Percentiles rank a stretch among this genome's conserved stretches.
phyloP scores from a whole-genome alignment of 2,797 vertebrate species.

The Pseudomugil gertrudae region DNA sequence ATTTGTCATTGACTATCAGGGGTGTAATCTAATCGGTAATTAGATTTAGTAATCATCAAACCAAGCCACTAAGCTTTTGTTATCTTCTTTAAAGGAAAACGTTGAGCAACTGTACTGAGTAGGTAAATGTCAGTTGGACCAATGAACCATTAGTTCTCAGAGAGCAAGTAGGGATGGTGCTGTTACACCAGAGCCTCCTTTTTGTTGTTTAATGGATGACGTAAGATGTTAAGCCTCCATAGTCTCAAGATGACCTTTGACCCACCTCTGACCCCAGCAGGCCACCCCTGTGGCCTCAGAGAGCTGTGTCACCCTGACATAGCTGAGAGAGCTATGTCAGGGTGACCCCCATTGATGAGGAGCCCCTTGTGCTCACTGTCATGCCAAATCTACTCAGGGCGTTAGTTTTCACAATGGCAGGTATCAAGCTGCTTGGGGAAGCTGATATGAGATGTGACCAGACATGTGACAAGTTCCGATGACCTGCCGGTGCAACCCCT shows the following conservation, averaged over 20 bases:
- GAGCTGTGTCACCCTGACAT: constrained; percentile 47
- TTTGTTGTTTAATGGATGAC: constrained; percentile 77
- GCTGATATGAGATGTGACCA: constrained; percentile 48
- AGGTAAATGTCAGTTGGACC: constrained; percentile 31
- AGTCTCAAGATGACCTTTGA: constrained; percentile 72
- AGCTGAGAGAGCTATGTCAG: constrained; percentile 51
- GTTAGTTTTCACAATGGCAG: constrained; percentile 64
- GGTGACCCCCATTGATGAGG: constrained; percentile 61
- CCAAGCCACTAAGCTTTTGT: not conserved
- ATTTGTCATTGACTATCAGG: not conserved
- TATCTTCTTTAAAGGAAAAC: constrained; percentile 15
- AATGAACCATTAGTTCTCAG: constrained; percentile 49
- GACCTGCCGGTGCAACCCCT: constrained; percentile 42
- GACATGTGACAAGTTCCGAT: constrained; percentile 54
- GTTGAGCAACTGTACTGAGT: constrained; percentile 5
- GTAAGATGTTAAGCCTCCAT: constrained; percentile 64
- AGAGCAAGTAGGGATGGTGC: constrained; percentile 32
- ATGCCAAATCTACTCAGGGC: constrained; percentile 58
- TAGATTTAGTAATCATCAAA: not conserved
- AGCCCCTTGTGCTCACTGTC: constrained; percentile 58
- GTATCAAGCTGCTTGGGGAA: constrained; percentile 42
- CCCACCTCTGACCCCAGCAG: constrained; percentile 70
- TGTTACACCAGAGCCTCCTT: constrained; percentile 38
- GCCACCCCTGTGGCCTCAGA: constrained; percentile 71
- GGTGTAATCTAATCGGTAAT: not conserved